Conservation (phyloP, 2,888 invertebrate genomes). For the Polietes domitor region DNA sequence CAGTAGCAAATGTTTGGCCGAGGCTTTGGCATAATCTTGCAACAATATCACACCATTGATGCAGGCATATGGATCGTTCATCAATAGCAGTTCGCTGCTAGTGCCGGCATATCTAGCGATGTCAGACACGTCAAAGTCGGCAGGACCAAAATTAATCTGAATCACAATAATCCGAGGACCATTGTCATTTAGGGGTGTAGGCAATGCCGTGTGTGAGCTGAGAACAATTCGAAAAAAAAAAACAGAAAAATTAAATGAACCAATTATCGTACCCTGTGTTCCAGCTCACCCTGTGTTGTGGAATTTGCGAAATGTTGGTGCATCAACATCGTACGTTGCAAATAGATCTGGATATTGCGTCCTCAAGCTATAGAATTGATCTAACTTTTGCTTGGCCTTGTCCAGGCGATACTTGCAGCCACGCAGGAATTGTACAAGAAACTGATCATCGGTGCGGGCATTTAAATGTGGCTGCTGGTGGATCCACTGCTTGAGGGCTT, state of each 20-base stretch:
- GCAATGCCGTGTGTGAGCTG: constrained; percentile 75
- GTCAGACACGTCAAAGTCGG: constrained; percentile 81
- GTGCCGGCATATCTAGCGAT: constrained; percentile 82
- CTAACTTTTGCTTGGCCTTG: constrained; percentile 81
- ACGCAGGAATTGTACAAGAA: constrained; percentile 81
- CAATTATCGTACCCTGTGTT: no score
- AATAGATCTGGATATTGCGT: constrained; percentile 83
- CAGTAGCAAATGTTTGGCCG: constrained; percentile 83
- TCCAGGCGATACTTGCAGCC: constrained; percentile 82
- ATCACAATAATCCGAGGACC: constrained; percentile 82
- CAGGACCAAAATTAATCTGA: constrained; percentile 82
- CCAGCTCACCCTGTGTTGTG: constrained; percentile 73
- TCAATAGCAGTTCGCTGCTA: constrained; percentile 83
- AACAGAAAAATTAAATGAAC: no score
- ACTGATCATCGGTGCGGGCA: no score
- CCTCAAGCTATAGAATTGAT: constrained; percentile 82
- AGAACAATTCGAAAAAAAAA: no score
- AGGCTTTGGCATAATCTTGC: constrained; percentile 82
- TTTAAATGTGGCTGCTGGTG: no score
- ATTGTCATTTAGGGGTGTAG: constrained; percentile 78
- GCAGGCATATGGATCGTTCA: constrained; percentile 84
- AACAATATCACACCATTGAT: constrained; percentile 82
- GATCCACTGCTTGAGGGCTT: constrained; percentile 82
- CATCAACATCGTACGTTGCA: constrained; percentile 71
- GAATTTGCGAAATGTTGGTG: constrained; percentile 72